These are phyloP conservation scores for Arvicanthis niloticus DNA, from an alignment of 2,113 vertebrate species.

Conservation along the genomic window DNA sequence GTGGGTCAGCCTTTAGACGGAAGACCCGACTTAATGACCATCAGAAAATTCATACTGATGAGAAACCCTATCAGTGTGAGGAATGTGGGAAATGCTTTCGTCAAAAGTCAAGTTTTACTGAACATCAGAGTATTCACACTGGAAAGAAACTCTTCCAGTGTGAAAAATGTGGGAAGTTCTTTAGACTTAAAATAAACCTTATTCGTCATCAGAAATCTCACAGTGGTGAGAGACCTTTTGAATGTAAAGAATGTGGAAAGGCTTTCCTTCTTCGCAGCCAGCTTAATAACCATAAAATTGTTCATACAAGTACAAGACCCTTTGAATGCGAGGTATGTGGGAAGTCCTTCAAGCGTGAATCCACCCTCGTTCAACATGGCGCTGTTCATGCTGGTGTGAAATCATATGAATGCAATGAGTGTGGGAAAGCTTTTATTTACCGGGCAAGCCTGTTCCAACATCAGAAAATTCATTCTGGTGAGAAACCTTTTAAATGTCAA, in stretches of 20 bases:
- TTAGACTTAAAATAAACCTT: no score
- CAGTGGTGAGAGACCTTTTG: not conserved
- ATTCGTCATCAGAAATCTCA: not conserved
- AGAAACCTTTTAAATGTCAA: not conserved
- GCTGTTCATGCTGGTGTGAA: constrained; percentile 61
- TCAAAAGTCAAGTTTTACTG: constrained; percentile 3
- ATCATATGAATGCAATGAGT: constrained; percentile 84
- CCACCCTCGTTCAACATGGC: constrained; percentile 31
- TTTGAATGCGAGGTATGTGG: constrained; percentile 54
- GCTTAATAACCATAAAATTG: constrained; percentile 34
- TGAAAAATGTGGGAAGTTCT: no score
- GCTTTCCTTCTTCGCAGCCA: constrained; percentile 35
- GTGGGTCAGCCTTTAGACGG: not conserved
- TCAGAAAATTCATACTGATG: not conserved
- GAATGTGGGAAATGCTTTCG: constrained; percentile 60
- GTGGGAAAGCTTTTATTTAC: constrained; percentile 86
- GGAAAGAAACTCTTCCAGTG: no score
- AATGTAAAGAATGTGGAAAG: constrained; percentile 42
- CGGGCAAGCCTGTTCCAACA: constrained; percentile 83
- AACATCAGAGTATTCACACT: not conserved
- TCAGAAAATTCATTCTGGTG: constrained; percentile 48
- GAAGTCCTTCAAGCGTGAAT: constrained; percentile 66
- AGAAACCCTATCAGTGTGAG: not conserved
- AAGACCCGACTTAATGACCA: not conserved
- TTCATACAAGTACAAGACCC: constrained; percentile 28